Evolutionary conservation across 1,140 invertebrate genomes (phyloP).

Genomic region (Drosophila repletoides): DNA sequence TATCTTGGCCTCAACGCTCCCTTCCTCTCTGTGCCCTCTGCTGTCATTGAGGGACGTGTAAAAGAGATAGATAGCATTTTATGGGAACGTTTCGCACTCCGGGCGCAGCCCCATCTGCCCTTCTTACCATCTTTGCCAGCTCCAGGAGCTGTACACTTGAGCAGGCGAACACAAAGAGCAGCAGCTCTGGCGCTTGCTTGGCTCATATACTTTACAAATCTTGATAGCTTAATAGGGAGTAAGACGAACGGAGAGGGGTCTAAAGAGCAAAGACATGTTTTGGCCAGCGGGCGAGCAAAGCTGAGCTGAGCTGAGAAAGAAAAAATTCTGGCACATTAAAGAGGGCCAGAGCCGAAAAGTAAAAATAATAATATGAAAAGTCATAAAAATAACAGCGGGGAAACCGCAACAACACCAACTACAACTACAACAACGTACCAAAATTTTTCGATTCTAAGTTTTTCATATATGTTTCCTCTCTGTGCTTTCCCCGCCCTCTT

Average conservation of each 20-base stretch:
- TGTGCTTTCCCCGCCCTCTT: not conserved
- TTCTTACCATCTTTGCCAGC: not conserved
- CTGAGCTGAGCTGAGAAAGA: not conserved
- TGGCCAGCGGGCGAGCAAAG: constrained; percentile 57
- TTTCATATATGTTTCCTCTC: not conserved
- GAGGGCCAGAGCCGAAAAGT: constrained; percentile 59
- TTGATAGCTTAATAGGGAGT: constrained; percentile 73
- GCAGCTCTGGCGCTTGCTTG: constrained; percentile 55
- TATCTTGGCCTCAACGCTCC: constrained; percentile 35
- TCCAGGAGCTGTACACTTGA: constrained; percentile 23
- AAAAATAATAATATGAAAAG: constrained; percentile 73
- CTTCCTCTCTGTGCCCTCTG: not conserved
- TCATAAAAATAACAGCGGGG: constrained; percentile 76
- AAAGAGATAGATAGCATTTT: constrained; percentile 75
- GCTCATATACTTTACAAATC: constrained; percentile 80
- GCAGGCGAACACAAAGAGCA: constrained; percentile 51
- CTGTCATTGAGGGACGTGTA: constrained; percentile 50
- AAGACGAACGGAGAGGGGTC: constrained; percentile 24
- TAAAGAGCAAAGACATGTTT: constrained; percentile 76
- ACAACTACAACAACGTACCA: not conserved
- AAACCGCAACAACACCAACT: constrained; percentile 17
- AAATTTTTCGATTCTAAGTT: constrained; percentile 16
- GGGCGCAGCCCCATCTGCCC: not conserved
- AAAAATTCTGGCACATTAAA: constrained; percentile 59
- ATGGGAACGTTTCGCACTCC: constrained; percentile 43